Base-by-base conservation (phyloP, 1,140 invertebrate genomes). In the Dreissena rostriformis region DNA sequence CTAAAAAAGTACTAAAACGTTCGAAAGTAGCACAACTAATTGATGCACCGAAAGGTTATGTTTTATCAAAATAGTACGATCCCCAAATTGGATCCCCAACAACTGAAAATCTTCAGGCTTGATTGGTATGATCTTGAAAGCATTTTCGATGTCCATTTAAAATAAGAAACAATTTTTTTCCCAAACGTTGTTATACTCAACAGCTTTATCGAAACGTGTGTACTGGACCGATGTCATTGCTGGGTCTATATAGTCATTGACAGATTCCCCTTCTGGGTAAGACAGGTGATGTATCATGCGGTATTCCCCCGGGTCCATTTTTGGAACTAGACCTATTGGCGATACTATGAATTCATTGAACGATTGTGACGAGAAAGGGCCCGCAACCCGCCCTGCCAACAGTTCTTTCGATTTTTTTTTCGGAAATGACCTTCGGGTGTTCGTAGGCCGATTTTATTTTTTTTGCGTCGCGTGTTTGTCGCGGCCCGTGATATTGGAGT, bases 221-320 rank as follows among this genome's bases (percentile, higher is more conserved):
- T 5, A 61, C 12, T 24, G 22, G n/a, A 76, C 53, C 17, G 74
- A 76, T 14, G 17, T 51, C 19, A n/a, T 15, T 6, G 6, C 6
- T 19, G 29, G 63, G 22, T 22, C 6, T 28, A 72, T 81, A 51
- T 53, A 72, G 2, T 72, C 78, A 81, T 73, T 72, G 14, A 81
- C 11, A 1, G 78, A 72, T 26, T 24, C 6, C 14, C 52, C 67
- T 10, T 7, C n/a, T 24, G 68, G 78, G 51, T 72, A 73, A n/a
- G 78, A 81, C 14, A 73, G 22, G 29, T 73, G 66, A 72, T 81
- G 78, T n/a, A 71, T 81, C 12, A 81, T 66, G 12, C 68, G 7
- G 28, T 15, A 81, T 52, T 81, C 39, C 15, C 53, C 29, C 61
- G 24, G 52, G 15, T 55, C 67, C 49, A 72, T 72, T 51, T 81